Percentiles rank a stretch among this genome's conserved stretches.
Conservation (phyloP, 2,113 vertebrate genomes). For the Cyphomyrus plagiostoma region DNA sequence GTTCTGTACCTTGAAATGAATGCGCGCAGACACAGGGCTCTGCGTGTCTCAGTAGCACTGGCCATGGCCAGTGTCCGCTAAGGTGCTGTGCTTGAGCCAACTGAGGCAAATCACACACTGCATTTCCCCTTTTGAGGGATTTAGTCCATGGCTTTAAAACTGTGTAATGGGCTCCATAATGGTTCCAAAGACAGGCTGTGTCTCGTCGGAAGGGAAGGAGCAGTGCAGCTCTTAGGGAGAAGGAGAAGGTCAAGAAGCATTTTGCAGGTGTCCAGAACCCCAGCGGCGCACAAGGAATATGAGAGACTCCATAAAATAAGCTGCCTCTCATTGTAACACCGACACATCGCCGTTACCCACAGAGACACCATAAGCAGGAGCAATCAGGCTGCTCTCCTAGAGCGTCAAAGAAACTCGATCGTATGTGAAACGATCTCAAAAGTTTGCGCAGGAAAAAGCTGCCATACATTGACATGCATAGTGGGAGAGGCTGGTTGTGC, state of each 20-base stretch:
- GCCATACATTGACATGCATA: background rate
- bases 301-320: background rate
- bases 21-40: slow-evolving; percentile 47
- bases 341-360: background rate
- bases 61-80: background rate
- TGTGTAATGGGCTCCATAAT: slow-evolving; percentile 24
- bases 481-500: background rate
- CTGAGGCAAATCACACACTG: slow-evolving; percentile 6
- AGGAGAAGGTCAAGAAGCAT: background rate
- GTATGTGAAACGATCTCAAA: background rate
- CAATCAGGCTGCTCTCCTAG: background rate
- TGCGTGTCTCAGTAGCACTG: background rate
- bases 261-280: background rate
- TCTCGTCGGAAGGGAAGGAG: slow-evolving; percentile 11
- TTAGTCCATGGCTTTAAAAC: slow-evolving; percentile 27
- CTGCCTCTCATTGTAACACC: background rate
- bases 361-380: background rate
- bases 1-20: slow-evolving; percentile 62
- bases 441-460: background rate
- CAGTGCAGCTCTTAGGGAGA: background rate
- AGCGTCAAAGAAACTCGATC: background rate
- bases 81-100: slow-evolving; percentile 1
- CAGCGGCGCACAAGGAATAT: background rate
- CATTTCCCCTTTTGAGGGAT: slow-evolving; percentile 27
- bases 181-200: background rate